Percentiles rank a stretch among this genome's conserved stretches.
Evolutionary conservation across 2,888 invertebrate species (phyloP).

Genomic region (Philopedon plagiatum): DNA sequence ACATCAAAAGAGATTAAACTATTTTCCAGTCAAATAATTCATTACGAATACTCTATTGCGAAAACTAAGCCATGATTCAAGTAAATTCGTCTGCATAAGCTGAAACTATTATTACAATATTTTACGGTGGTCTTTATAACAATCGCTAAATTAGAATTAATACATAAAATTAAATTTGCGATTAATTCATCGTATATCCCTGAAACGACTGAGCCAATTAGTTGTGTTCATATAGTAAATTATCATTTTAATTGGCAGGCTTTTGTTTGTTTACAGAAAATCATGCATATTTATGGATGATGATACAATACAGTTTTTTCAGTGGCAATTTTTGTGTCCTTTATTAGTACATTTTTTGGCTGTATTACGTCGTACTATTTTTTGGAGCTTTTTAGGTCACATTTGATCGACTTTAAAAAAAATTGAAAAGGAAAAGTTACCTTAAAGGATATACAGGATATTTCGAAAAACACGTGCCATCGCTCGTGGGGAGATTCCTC

Average conservation of each 20-base stretch:
- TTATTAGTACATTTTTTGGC: no score
- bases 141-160: conserved; percentile 38
- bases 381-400: no score
- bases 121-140: conserved; percentile 22
- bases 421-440: no score
- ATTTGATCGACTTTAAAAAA: no score
- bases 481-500: no score
- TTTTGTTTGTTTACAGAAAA: conserved; percentile 9
- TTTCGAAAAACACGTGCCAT: no score
- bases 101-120: conserved; percentile 33
- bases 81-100: conserved; percentile 18
- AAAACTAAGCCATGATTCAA: conserved; percentile 10
- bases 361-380: no score
- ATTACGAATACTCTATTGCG: neutral
- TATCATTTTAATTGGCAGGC: conserved; percentile 30
- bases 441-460: no score
- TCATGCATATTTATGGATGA: conserved; percentile 29
- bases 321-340: neutral
- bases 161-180: conserved; percentile 40
- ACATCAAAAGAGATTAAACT: neutral
- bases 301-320: conserved; percentile 13
- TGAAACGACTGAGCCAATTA: conserved; percentile 31
- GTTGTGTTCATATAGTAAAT: conserved; percentile 32
- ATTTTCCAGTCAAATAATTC: neutral
- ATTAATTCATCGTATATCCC: conserved; percentile 29